Conservation (phyloP, 2,113 vertebrate species). For the Gadus macrocephalus region DNA sequence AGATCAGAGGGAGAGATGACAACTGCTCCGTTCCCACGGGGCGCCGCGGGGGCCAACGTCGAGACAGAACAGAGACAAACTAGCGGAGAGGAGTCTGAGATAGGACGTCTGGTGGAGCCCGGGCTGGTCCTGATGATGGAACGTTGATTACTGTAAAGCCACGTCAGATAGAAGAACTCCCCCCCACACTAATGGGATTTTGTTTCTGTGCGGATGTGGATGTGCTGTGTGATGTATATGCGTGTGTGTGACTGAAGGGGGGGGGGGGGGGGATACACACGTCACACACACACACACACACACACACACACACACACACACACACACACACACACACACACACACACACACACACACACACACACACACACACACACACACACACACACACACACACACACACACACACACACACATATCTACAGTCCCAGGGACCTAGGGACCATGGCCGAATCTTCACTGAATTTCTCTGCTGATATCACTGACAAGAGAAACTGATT, state of each 20-base stretch:
- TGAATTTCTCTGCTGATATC: not conserved
- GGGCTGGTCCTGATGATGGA: no score
- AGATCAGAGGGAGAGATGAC: constrained; percentile 70
- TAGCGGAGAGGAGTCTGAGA: constrained; percentile 16
- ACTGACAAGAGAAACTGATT: not conserved
- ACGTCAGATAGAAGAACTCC: no score
- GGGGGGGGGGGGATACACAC: no score
- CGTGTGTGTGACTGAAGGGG: no score
- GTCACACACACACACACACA: not conserved
- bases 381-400: not conserved
- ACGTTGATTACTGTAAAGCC: no score
- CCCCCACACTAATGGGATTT: no score
- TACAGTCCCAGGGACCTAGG: not conserved
- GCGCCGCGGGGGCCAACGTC: constrained; percentile 23
- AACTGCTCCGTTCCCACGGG: constrained; percentile 49
- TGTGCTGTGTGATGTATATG: no score
- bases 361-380: not conserved
- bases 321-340: not conserved
- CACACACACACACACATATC: not conserved
- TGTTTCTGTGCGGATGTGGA: no score
- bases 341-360: not conserved
- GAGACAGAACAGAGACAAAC: constrained; percentile 51
- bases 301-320: not conserved
- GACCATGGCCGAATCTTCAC: no score
- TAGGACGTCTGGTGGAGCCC: constrained; percentile 48